Base-by-base conservation (phyloP, 92 coral and sea anemone species). In the Montipora capitata region DNA sequence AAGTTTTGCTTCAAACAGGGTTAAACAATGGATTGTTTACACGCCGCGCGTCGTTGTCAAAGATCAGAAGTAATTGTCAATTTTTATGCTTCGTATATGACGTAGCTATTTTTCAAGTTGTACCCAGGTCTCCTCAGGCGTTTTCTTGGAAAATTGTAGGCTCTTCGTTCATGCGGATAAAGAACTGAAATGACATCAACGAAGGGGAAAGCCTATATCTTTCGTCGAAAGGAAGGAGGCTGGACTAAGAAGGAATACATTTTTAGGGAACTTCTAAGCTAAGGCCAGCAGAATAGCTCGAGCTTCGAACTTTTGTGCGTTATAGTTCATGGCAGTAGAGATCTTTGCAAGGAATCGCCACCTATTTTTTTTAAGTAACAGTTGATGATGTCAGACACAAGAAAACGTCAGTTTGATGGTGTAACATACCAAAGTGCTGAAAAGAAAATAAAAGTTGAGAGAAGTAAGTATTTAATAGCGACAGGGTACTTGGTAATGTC, bases 401-500 rank as follows among this genome's bases (percentile, higher is more conserved):
- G 41, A 5, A 81, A 81, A 68, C 85, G 85, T 10, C 68, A 81
- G 51, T 10, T 9, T 68, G 85, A 40, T 18, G 77, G 45, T 40
- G 20, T 44, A 5, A 11, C 67, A 2, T 18, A 63, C 38, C 77
- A 27, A 68, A 57, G 10, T 39, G 67, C 51, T 12, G 63, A 39
- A n/a, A 81, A 68, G 68, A 4, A 35, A 52, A 68, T 51, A 49
- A 81, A 81, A 81, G 62, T 52, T 14, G 85, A 81, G 51, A 68
- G 52, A 40, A 81, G 85, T 81, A 42, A 81, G 85, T 81, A 73
- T 45, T 48, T 5, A 48, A 5, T 48, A 5, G 10, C 10, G 7
- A 48, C 52, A 5, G 52, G 6, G 7, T 48, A 48, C 52, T 48
- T 10, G 35, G 35, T 27, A 27, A 27, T 27, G 35, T 27, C 35